phyloP scores from a whole-genome alignment of 30 jellyfish, hydroid and myxozoan genomes.

The Rhopilema esculentum region DNA sequence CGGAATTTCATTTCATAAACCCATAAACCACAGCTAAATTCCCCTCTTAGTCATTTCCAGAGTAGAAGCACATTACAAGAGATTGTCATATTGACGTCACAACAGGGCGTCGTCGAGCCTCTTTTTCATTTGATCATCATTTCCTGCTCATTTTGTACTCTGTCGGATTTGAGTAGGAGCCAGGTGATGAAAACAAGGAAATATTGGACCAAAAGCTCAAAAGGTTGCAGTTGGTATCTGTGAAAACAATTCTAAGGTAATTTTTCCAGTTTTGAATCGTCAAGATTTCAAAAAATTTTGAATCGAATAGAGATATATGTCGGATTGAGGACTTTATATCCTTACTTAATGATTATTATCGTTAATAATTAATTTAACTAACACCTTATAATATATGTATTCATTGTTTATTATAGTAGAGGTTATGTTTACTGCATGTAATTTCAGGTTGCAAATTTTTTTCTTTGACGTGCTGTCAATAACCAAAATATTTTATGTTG shows the following conservation, averaged over 20 bases:
- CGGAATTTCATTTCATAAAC: no score
- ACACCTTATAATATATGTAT: no score
- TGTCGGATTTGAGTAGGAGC: not conserved
- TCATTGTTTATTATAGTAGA: no score
- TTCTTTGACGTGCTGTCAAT: no score
- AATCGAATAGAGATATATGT: no score
- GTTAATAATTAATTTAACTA: no score
- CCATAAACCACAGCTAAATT: not conserved
- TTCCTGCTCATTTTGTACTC: slow-evolving; percentile 43
- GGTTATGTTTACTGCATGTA: no score
- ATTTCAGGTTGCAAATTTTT: no score
- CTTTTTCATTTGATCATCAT: slow-evolving; percentile 27
- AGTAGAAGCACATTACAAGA: no score
- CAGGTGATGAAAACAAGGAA: not conserved
- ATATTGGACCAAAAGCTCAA: not conserved
- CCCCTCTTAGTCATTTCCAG: not conserved
- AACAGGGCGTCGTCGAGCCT: slow-evolving; percentile 63
- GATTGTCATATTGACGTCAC: not conserved
- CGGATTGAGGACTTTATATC: not conserved
- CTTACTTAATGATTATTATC: no score
- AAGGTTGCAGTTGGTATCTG: not conserved
- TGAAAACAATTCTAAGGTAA: not conserved
- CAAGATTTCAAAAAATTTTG: no score
- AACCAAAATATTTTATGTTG: no score
- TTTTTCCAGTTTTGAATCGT: not conserved